Base-by-base conservation (phyloP, 2,797 vertebrate genomes). In the Sebastes cheni region DNA sequence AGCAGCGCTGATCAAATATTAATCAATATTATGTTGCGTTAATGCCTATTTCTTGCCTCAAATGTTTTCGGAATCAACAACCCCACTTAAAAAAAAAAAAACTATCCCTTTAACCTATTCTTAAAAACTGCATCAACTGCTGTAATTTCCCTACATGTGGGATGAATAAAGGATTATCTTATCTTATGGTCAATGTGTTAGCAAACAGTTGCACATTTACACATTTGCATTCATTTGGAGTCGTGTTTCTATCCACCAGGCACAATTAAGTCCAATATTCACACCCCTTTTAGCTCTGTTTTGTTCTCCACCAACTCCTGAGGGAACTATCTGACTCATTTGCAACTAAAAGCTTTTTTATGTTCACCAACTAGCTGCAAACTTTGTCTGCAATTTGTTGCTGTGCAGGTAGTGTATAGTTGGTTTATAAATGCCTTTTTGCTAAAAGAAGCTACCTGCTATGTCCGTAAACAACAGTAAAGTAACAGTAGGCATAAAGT, bases 81-180 rank as follows among this genome's bases (percentile, higher is more conserved):
- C 3, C 42, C 42, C 42, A 18, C 16, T 18, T 46, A 3, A 50
- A 50, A 50, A 50, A 18, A 50, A 2, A 0, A 0, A 8, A 50
- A 50, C 3, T 50, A 50, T 50, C 46, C 46, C 46, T 50, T 50
- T 50, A 20, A 50, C 16, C 46, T 50, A 50, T 18, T 18, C 18
- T 50, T 50, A 20, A 50, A 50, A 50, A 50, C 46, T 50, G 18
- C 46, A 50, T 50, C 16, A 20, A 18, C 16, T 50, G 18, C 42
- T 18, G 42, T 46, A 46, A 46, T 46, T 46, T 18, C 16, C 42
- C 42, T 18, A 8, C 42, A 42, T 46, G 42, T 46, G 42, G 42
- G 42, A 46, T 46, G 42, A 46, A 46, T 46, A 46, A 46, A 46
- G 16, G 42, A 46, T 0, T 46, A 46, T 18, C 39, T 42, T 42